A percentile compares a stretch with the other conserved stretches of the same genome.
phyloP scores from a whole-genome alignment of 2,797 vertebrate genomes.

The Cryptoprocta ferox region DNA sequence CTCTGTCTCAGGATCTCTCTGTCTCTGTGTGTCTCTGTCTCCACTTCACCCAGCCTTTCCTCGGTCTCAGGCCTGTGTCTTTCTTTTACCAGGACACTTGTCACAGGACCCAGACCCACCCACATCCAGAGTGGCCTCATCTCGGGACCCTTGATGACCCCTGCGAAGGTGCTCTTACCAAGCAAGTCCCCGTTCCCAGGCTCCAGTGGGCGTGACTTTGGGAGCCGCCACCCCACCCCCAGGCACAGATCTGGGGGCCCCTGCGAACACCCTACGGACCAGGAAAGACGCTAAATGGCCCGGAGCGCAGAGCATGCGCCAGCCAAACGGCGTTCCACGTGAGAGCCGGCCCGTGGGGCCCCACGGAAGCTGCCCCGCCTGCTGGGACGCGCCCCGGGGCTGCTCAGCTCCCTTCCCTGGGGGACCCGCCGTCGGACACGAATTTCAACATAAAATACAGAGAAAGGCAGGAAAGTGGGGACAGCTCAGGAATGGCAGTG shows the following conservation, averaged over 20 bases:
- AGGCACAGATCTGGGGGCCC: background rate
- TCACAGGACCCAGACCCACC: background rate
- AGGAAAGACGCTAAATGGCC: background rate
- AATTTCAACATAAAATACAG: background rate
- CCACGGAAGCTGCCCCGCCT: background rate
- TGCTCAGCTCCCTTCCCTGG: background rate
- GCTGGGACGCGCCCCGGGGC: background rate
- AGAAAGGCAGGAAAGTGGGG: background rate
- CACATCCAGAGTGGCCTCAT: background rate
- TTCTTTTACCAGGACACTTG: background rate
- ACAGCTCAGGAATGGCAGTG: background rate
- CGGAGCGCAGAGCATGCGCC: background rate
- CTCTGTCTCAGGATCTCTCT: background rate
- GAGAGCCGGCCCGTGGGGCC: rapidly evolving
- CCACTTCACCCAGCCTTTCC: too few relatives aligned
- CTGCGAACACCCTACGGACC: background rate
- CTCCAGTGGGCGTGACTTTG: rapidly evolving
- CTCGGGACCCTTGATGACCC: background rate
- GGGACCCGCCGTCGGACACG: too few relatives aligned
- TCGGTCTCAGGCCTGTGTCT: background rate
- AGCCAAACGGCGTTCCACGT: rapidly evolving
- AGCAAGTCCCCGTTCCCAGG: background rate
- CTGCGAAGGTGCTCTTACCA: too few relatives aligned
- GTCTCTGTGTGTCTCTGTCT: background rate
- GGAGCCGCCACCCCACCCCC: background rate